These are phyloP conservation scores for Martes martes DNA, from an alignment of 2,113 vertebrate genomes.

Conservation along the genomic window DNA sequence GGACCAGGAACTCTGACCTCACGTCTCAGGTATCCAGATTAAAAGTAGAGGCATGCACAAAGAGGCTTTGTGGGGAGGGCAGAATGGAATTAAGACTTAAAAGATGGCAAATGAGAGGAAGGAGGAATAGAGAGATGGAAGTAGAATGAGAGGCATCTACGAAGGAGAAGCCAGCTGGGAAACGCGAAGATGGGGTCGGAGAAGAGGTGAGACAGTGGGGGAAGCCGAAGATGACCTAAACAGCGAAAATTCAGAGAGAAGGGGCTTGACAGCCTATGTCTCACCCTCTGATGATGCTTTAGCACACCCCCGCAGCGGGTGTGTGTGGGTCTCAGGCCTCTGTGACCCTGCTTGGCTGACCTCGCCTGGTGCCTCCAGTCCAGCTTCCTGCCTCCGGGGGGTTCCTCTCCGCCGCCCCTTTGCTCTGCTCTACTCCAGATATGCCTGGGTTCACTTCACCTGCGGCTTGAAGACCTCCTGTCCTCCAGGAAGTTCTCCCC, in stretches of 20 bases:
- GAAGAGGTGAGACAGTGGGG: rapidly evolving
- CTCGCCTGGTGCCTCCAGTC: rapidly evolving
- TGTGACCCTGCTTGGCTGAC: too few relatives aligned
- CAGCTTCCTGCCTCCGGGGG: background rate
- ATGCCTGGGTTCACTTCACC: background rate
- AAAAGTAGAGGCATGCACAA: background rate
- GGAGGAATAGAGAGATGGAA: background rate
- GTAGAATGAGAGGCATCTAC: background rate
- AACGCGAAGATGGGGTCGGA: background rate
- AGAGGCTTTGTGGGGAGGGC: background rate
- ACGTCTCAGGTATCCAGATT: background rate
- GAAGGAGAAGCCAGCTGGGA: background rate
- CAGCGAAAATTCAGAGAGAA: background rate
- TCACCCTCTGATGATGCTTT: rapidly evolving
- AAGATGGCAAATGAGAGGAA: background rate
- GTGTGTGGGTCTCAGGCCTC: background rate
- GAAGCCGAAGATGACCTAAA: rapidly evolving
- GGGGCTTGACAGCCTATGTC: rapidly evolving
- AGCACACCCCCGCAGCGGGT: rapidly evolving
- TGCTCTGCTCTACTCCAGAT: background rate
- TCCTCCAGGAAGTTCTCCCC: background rate
- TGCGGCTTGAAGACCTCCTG: background rate
- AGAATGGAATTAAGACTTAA: background rate
- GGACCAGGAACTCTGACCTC: background rate
- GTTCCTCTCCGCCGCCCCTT: background rate